These are phyloP conservation scores for Talpa occidentalis DNA, from an alignment of 2,113 vertebrate genomes.

Conservation along the genomic window DNA sequence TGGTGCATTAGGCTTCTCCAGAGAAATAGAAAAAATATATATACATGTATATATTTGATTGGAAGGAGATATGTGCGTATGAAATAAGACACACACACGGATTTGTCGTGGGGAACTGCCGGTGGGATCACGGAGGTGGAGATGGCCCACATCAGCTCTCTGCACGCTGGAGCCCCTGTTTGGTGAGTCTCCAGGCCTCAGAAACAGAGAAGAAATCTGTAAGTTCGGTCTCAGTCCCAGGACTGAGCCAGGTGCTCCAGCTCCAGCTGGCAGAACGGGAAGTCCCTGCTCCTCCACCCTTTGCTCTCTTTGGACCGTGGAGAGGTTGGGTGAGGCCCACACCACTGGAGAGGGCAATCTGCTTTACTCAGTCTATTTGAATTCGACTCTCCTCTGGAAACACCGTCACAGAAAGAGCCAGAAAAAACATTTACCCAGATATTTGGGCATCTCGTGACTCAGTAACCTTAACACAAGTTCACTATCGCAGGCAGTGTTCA, in stretches of 20 bases:
- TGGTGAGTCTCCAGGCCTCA: background rate
- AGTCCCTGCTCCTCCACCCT: background rate
- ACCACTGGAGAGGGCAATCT: background rate
- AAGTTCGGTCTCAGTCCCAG: background rate
- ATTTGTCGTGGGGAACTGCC: background rate
- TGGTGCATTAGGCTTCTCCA: background rate
- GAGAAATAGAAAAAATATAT: background rate
- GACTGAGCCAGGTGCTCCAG: fast-evolving
- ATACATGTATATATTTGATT: too few species aligned
- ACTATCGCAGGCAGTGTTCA: background rate
- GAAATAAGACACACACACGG: background rate
- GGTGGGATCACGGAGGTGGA: background rate
- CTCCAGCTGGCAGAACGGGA: background rate
- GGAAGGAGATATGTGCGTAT: too few species aligned
- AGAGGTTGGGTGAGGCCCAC: too few species aligned
- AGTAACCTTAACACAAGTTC: background rate
- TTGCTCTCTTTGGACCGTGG: background rate
- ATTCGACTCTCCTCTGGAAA: background rate
- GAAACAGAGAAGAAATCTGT: too few species aligned
- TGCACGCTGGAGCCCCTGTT: background rate
- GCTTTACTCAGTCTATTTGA: background rate
- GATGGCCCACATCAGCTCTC: background rate
- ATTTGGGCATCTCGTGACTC: background rate
- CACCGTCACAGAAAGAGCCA: background rate
- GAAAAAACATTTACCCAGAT: background rate